These are phyloP conservation scores for Gymnocheta viridis DNA, from an alignment of 2,888 invertebrate genomes.

Conservation along the genomic window DNA sequence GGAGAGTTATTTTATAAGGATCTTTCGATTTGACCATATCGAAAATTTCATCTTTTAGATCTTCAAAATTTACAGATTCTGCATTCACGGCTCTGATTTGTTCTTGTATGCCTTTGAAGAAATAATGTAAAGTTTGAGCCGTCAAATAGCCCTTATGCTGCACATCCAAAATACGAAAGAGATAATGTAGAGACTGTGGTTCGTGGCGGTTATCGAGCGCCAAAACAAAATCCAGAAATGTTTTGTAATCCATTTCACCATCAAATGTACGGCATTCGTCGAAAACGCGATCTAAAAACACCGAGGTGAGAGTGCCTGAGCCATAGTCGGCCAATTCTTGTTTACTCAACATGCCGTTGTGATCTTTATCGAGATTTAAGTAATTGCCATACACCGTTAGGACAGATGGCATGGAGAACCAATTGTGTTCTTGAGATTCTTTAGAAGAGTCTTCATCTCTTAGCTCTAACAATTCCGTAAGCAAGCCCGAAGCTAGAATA, in stretches of 20 bases:
- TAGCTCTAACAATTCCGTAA: constrained; percentile 95
- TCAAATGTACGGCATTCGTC: constrained; percentile 97
- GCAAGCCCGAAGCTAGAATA: constrained; percentile 89
- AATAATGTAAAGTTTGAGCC: constrained; percentile 94
- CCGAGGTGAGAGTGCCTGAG: constrained; percentile 94
- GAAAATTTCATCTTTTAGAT: constrained; percentile 98
- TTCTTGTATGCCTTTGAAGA: constrained; percentile 96
- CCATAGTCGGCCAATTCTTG: constrained; percentile 94
- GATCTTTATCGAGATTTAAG: constrained; percentile 95
- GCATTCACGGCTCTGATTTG: constrained; percentile 93
- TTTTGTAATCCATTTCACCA: constrained; percentile 98
- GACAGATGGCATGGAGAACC: constrained; percentile 95
- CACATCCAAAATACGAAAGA: constrained; percentile 95
- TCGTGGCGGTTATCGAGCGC: constrained; percentile 96
- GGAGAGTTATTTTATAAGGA: constrained; percentile 91
- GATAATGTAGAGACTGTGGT: constrained; percentile 94
- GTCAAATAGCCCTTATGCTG: constrained; percentile 93
- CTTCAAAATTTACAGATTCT: constrained; percentile 95
- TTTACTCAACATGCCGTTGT: constrained; percentile 97
- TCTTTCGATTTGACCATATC: constrained; percentile 97
- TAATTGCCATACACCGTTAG: constrained; percentile 96
- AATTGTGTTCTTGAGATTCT: constrained; percentile 92
- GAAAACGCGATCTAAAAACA: constrained; percentile 95
- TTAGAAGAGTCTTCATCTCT: constrained; percentile 92
- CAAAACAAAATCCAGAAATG: constrained; percentile 95